phyloP scores from a whole-genome alignment of 2,888 invertebrate species.

The Meghimatium bilineatum region DNA sequence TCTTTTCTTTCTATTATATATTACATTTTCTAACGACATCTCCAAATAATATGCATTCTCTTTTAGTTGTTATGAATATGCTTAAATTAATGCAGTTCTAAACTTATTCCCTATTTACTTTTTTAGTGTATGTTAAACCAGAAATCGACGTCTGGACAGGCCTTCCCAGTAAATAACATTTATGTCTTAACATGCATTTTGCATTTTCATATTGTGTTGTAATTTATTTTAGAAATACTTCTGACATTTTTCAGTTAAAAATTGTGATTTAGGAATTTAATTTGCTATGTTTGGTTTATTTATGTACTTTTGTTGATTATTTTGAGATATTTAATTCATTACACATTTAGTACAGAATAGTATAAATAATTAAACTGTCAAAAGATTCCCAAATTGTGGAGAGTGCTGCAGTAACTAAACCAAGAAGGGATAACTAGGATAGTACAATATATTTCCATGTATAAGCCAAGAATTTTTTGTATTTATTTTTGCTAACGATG shows the following conservation, averaged over 20 bases:
- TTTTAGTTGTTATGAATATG: too few relatives aligned
- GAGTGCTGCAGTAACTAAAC: too few relatives aligned
- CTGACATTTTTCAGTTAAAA: background rate
- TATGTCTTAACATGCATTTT: background rate
- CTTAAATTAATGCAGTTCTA: background rate
- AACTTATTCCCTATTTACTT: background rate
- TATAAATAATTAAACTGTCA: too few relatives aligned
- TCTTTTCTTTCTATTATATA: too few relatives aligned
- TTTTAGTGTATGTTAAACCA: constrained; percentile 45
- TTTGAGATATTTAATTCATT: background rate
- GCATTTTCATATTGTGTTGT: background rate
- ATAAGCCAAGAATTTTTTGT: too few relatives aligned
- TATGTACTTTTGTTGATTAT: too few relatives aligned
- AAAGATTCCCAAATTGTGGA: too few relatives aligned
- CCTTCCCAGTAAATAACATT: constrained; percentile 39
- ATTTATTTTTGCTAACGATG: too few relatives aligned
- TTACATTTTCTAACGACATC: too few relatives aligned
- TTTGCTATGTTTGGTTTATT: background rate
- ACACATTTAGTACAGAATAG: background rate
- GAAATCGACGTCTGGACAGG: constrained; percentile 50
- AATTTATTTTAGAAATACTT: background rate
- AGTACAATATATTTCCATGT: too few relatives aligned
- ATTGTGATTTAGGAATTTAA: background rate
- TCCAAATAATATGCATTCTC: too few relatives aligned
- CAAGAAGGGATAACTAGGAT: too few relatives aligned